Percentiles rank a stretch among this genome's conserved stretches.
phyloP scores from a whole-genome alignment of 1,140 invertebrate species.

The Zaprionus kolodkinae region DNA sequence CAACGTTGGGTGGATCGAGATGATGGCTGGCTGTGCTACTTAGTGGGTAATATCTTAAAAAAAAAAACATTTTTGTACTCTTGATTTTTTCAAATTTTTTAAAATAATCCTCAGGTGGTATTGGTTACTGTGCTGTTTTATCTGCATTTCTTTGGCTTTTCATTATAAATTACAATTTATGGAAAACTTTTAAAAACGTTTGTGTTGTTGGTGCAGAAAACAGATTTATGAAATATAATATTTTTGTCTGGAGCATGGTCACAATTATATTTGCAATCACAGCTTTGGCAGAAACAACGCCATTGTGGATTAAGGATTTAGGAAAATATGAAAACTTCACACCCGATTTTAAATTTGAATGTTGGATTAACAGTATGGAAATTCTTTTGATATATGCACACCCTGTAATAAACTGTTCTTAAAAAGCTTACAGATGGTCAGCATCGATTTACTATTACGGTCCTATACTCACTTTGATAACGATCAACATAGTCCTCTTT shows the following conservation, averaged over 20 bases:
- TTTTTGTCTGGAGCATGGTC: slow-evolving; percentile 89
- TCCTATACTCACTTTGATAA: slow-evolving; percentile 88
- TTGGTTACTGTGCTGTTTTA: slow-evolving; percentile 89
- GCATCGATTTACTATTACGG: slow-evolving; percentile 89
- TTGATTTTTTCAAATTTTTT: neutral
- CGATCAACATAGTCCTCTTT: slow-evolving; percentile 89
- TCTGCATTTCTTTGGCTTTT: slow-evolving; percentile 91
- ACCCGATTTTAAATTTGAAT: slow-evolving; percentile 60
- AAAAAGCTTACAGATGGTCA: slow-evolving; percentile 33
- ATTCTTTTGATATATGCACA: neutral
- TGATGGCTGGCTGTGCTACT: slow-evolving; percentile 54
- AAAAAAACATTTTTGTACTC: neutral
- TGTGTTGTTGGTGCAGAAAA: slow-evolving; percentile 44
- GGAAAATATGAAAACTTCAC: slow-evolving; percentile 79
- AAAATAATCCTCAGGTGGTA: slow-evolving; percentile 84
- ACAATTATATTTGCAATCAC: slow-evolving; percentile 82
- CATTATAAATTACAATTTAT: slow-evolving; percentile 90
- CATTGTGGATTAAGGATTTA: slow-evolving; percentile 71
- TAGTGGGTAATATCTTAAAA: slow-evolving; percentile 24
- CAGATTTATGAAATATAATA: slow-evolving; percentile 87
- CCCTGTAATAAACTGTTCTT: neutral
- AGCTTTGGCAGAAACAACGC: slow-evolving; percentile 26
- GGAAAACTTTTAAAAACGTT: slow-evolving; percentile 86
- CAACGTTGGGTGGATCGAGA: slow-evolving; percentile 39
- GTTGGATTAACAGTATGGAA: slow-evolving; percentile 86